Evolutionary conservation across 2,113 vertebrate species (phyloP), one percentile per base, ranked within the genome.

Genomic region (Plotosus lineatus): DNA sequence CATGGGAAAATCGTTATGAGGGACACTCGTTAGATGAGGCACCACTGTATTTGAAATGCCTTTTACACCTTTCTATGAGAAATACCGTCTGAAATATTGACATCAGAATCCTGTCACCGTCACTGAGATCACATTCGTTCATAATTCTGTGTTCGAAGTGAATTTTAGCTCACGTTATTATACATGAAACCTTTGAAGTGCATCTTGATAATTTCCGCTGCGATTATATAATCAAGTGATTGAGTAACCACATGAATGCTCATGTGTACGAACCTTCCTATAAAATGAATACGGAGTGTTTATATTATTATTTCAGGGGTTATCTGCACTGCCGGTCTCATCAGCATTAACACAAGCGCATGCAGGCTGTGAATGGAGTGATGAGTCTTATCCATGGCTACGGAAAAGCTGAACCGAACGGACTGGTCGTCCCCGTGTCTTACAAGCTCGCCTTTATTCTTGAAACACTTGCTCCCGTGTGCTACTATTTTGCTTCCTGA

Each of bases 361-460:
- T 87, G 86, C 85, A 86, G 87, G 85, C 88, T 89, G 87, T 82
- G 87, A 85, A 86, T n/a, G 86, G 83, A 85, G 84, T 89, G 90
- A 92, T 90, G 89, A 92, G 86, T 91, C 91, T 89, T 86, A 92
- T 89, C 90, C 80, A 82, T 85, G 88, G 90, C 82, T 85, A 82
- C 78, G n/a, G 80, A 86, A 89, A 86, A 36, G 14, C 7, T 58
- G 88, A 87, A 89, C 85, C 89, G 90, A 92, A 91, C 87, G 90
- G 89, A 85, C 85, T 81, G 87, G 87, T 75, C 19, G 17, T 53
- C 88, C 87, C 84, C 85, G 87, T 88, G 90, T 92, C 92, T 90
- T 89, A 92, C 88, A 88, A 72, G 83, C 89, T 87, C 88, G 90
- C 88, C 90, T 89, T 88, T 91, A 85, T 80, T 76, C 81, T 89